phyloP scores from a whole-genome alignment of 2,113 vertebrate species.

The Gasterosteus aculeatus region DNA sequence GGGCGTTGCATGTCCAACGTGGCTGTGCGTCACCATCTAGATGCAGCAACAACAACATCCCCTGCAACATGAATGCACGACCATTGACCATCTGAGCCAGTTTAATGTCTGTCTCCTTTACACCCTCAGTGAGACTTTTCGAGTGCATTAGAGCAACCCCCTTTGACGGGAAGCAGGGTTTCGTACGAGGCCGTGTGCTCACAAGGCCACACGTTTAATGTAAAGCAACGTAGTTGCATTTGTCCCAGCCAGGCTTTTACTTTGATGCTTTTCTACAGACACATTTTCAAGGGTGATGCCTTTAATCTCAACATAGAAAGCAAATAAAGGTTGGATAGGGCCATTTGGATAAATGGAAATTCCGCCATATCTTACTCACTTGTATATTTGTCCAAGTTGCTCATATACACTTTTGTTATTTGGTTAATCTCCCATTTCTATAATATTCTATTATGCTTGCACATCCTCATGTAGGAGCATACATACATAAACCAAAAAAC shows the following conservation, averaged over 20 bases:
- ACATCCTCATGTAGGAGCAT: no score
- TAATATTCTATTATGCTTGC: neutral
- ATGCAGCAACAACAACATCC: neutral
- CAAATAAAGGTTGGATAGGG: neutral
- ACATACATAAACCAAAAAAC: no score
- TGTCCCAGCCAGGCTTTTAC: constrained; percentile 2
- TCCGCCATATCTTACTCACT: neutral
- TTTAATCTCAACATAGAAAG: neutral
- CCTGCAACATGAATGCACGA: neutral
- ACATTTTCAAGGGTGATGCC: neutral
- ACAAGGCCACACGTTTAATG: constrained; percentile 8
- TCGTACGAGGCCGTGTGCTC: constrained; percentile 5
- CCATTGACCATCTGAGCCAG: neutral
- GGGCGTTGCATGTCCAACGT: constrained; percentile 24
- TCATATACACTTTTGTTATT: neutral
- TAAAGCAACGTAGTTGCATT: constrained; percentile 16
- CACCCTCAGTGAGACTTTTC: neutral
- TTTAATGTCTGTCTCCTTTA: neutral
- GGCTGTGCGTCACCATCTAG: neutral
- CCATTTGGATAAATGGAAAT: neutral
- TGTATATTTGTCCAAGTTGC: neutral
- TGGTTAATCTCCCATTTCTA: neutral
- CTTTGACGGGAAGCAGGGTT: neutral
- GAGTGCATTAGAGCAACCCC: neutral
- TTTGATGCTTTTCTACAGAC: neutral